Evolutionary conservation across 2,797 vertebrate genomes (phyloP).

Genomic region (Argentina silus): DNA sequence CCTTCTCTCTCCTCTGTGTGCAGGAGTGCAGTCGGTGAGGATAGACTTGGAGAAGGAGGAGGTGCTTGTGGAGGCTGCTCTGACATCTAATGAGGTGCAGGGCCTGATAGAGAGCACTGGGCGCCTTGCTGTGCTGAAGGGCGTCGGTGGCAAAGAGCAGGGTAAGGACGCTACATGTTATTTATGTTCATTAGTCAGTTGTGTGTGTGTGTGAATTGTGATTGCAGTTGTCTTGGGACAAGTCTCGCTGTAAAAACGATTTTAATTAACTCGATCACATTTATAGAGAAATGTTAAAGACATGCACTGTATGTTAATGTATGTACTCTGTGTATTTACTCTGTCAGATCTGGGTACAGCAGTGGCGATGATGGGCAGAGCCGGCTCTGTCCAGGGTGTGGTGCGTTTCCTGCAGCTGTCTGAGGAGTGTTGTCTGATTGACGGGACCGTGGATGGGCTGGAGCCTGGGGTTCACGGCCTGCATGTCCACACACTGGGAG

Average conservation of each 20-base stretch:
- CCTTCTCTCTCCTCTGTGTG: constrained; percentile 1
- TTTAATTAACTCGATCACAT: too few relatives aligned
- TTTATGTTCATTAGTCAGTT: neutral
- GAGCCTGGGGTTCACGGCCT: constrained; percentile 85
- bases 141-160: constrained; percentile 76
- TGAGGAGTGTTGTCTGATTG: constrained; percentile 81
- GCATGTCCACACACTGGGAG: constrained; percentile 87
- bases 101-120: constrained; percentile 84
- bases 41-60: constrained; percentile 75
- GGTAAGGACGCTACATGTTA: constrained; percentile 62
- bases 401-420: constrained; percentile 89
- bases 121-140: constrained; percentile 85
- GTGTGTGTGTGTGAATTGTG: constrained; percentile 11
- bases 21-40: constrained; percentile 80
- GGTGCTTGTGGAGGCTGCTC: constrained; percentile 84
- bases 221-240: too few relatives aligned
- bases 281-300: too few relatives aligned
- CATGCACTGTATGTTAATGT: neutral
- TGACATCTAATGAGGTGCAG: constrained; percentile 81
- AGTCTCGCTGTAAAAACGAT: too few relatives aligned
- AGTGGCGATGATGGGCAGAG: constrained; percentile 83
- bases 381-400: constrained; percentile 78
- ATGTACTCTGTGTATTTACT: neutral
- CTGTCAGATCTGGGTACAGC: constrained; percentile 80
- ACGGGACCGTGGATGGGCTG: constrained; percentile 87